phyloP scores from a whole-genome alignment of 2,113 vertebrate genomes.

The Halcyon senegalensis region DNA sequence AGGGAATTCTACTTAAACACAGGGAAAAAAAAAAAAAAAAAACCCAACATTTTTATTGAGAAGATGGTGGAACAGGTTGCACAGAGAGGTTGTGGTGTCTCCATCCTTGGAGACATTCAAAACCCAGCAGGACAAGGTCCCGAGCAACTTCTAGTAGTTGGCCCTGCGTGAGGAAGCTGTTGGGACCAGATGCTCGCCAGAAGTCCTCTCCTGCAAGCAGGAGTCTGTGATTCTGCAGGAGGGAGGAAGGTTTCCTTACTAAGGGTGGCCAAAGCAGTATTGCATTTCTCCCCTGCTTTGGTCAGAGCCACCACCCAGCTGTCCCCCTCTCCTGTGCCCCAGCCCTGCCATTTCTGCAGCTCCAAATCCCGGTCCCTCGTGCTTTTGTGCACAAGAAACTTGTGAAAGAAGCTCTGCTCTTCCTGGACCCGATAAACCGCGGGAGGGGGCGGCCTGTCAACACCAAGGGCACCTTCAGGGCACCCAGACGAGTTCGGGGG shows the following conservation, averaged over 20 bases:
- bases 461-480: background rate
- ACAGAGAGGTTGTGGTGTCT: no score
- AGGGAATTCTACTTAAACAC: background rate
- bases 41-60: background rate
- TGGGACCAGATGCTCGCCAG: accelerated
- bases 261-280: background rate
- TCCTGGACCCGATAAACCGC: no score
- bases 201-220: no score
- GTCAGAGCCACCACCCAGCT: background rate
- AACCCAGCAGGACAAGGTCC: background rate
- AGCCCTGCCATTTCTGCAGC: background rate
- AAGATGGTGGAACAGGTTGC: background rate
- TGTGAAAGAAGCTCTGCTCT: no score
- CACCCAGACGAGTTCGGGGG: no score
- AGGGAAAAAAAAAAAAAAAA: background rate
- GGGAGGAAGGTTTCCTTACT: no score
- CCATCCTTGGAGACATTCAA: no score
- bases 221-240: accelerated
- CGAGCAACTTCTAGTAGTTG: background rate
- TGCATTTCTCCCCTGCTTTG: no score
- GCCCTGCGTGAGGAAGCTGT: background rate
- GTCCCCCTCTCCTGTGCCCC: background rate
- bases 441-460: background rate
- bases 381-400: background rate
- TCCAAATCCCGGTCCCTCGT: background rate